Evolutionary conservation across 2,797 vertebrate genomes (phyloP), one percentile per base, ranked within the genome.

Genomic region (Aphelocoma californica): DNA sequence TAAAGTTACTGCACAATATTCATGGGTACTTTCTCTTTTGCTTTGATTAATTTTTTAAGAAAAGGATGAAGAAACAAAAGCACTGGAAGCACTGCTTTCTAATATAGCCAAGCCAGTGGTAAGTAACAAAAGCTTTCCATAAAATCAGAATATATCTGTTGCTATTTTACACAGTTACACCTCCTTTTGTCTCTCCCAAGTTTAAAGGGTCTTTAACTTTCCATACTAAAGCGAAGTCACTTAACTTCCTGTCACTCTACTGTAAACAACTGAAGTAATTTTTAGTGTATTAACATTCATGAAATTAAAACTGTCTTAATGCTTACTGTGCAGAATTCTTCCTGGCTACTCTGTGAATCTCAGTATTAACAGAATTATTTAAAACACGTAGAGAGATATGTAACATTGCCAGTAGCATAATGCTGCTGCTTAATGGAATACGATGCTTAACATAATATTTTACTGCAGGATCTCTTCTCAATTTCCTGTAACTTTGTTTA

Each of bases 1-100:
- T 91, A 26, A 93, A 90, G 50, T 78, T 45, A 45, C 73, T 87
- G 62, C 51, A 54, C 21, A 42, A 50, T 94, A 90, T 90, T 96
- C 62, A 95, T 73, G 60, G 45, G 15, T 86, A 51, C 67, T 86
- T 86, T 88, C 36, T 86, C 84, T 66, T 94, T 80, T 83, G 81
- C 81, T 95, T 90, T 91, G 60, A 72, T 81, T 88, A 93, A 93
- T 94, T 91, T 97, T 96, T 97, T 75, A 96, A 99, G 99, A 99
- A 97, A 98, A 99, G 94, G 98, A 99, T 96, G 98, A 99, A 97
- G 99, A 99, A 96, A 98, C 98, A 57, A 98, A 98, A 98, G 98
- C 98, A 94, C 97, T 99, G 90, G 98, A 98, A 97, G 98, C 98
- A 48, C 96, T 98, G 84, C 97, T 99, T 95, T 99, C 98, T 84